Evolutionary conservation across 2,113 vertebrate genomes (phyloP).

Genomic region (Anhinga anhinga): DNA sequence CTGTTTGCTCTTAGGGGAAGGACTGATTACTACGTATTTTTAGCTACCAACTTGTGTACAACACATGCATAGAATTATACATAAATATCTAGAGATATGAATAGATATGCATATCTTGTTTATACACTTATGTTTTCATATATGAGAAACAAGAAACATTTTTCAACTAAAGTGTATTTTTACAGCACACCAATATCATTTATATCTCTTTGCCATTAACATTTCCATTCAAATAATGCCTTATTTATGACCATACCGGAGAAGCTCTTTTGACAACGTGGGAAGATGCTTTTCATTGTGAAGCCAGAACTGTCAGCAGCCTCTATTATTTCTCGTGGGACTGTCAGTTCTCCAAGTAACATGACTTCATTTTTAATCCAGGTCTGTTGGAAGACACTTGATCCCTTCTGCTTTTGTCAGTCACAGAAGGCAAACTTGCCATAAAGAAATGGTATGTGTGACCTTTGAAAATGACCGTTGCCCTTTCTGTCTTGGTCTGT

Average conservation of each 20-base stretch:
- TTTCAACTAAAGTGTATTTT: not conserved
- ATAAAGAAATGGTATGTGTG: not conserved
- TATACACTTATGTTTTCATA: not conserved
- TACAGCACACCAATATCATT: not conserved
- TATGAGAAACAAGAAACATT: not conserved
- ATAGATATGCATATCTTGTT: not conserved
- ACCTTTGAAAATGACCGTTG: not conserved
- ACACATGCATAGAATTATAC: not conserved
- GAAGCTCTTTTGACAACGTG: not conserved
- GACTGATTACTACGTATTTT: not conserved
- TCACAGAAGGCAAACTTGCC: not conserved
- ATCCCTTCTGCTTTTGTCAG: not conserved
- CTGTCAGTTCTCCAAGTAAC: slow-evolving; percentile 34
- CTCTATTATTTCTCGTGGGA: slow-evolving; percentile 34
- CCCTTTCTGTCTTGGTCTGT: not conserved
- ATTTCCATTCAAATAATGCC: not conserved
- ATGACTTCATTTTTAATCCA: slow-evolving; percentile 38
- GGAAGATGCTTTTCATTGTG: not conserved
- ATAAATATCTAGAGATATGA: not conserved
- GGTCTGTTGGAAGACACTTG: not conserved
- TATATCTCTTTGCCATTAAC: not conserved
- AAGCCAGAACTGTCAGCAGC: slow-evolving; percentile 27
- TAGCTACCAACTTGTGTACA: not conserved
- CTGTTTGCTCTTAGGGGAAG: not conserved
- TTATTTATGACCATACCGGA: not conserved